Evolutionary conservation across 1,140 invertebrate species (phyloP), one percentile per base, ranked within the genome.

Genomic region (Drosophila lowei): DNA sequence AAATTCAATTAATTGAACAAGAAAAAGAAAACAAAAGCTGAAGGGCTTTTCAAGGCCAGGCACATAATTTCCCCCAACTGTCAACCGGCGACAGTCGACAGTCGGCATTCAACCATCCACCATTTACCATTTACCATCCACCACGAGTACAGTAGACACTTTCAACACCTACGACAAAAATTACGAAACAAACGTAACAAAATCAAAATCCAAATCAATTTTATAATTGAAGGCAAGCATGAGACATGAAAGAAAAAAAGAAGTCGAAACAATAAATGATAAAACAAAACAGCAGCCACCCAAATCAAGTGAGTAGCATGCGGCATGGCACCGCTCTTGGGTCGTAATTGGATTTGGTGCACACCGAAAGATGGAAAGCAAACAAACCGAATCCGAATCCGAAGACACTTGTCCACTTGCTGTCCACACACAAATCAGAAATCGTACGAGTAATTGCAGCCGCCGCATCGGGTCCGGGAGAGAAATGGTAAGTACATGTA

Each of bases 131-230:
- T 3, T n/a, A n/a, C n/a, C n/a, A n/a, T n/a, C n/a, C n/a, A n/a
- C n/a, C n/a, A 28, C 28, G 6, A 6, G 49, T 11, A 68, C 44
- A 15, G 25, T 11, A 13, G 58, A 62, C 54, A 75, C 79, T 86
- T 86, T 61, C 73, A 81, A 86, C 81, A 86, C 81, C 77, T 75
- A 88, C 81, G 50, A 77, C 59, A 66, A 52, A 67, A 72, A 72
- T 86, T 88, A 75, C 78, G 78, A 79, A 81, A 86, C 83, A 81
- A 86, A 74, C 77, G 55, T 78, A 83, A 70, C 46, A 68, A 74
- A 77, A 54, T 63, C 43, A 67, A 78, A 75, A 58, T 73, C 57
- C 79, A 23, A 23, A 23, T 25, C 23, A 25, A 84, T 75, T 78
- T 75, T 74, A 68, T 88, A 78, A 86, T 88, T 86, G 75, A 76